A percentile compares a stretch with the other conserved stretches of the same genome.
Evolutionary conservation across 2,888 invertebrate genomes (phyloP).

Genomic region (Trachelus troglodyta): DNA sequence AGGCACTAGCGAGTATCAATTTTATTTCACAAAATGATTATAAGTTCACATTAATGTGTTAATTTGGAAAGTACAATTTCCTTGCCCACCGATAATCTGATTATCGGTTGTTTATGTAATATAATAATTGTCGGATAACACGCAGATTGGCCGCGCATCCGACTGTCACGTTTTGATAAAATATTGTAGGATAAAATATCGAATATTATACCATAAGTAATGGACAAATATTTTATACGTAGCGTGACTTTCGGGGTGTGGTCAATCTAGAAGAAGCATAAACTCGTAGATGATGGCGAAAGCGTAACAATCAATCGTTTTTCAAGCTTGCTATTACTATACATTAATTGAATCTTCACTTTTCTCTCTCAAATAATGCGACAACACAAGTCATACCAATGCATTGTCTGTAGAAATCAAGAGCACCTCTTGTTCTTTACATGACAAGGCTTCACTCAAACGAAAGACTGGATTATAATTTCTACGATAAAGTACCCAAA

Average conservation of each 20-base stretch:
- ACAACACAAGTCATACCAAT: not conserved
- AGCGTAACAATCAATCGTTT: conserved; percentile 6
- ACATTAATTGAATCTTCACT: not conserved
- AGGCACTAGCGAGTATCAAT: not conserved
- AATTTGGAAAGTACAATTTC: not conserved
- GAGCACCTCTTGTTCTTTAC: not conserved
- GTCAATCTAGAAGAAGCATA: not conserved
- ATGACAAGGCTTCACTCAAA: not conserved
- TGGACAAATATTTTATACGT: not conserved
- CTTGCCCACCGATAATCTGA: not conserved
- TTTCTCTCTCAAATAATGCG: not conserved
- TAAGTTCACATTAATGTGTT: not conserved
- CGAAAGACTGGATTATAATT: conserved; percentile 8
- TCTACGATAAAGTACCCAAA: conserved; percentile 1
- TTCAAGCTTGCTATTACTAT: conserved; percentile 1
- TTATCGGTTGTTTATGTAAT: not conserved
- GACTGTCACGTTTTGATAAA: not conserved
- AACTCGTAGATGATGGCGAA: not conserved
- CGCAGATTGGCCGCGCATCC: not conserved
- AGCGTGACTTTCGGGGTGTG: not conserved
- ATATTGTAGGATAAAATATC: not conserved
- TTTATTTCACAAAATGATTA: not conserved
- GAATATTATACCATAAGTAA: not conserved
- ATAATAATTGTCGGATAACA: not conserved
- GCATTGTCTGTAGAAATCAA: not conserved